Conservation (phyloP, 2,113 vertebrate genomes). For the Daboia siamensis region DNA sequence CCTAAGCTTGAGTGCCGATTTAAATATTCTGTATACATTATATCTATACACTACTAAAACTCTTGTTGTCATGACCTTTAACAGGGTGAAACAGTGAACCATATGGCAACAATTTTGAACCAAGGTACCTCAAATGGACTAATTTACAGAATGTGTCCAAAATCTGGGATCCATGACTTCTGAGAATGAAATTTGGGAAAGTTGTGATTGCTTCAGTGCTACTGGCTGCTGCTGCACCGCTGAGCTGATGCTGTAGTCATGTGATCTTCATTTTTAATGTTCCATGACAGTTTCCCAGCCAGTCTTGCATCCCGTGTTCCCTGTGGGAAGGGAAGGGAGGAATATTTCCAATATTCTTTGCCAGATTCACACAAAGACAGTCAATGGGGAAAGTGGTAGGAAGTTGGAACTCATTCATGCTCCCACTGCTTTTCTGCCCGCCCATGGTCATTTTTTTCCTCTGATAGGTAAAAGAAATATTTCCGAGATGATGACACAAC, state of each 20-base stretch:
- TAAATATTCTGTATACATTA: neutral
- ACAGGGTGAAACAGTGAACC: neutral
- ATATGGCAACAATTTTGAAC: neutral
- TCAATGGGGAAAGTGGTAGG: neutral
- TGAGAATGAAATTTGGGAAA: neutral
- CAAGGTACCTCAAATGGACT: neutral
- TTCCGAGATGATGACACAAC: neutral
- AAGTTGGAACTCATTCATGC: neutral
- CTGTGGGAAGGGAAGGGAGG: neutral
- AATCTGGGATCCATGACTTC: neutral
- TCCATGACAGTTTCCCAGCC: neutral
- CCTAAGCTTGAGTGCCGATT: neutral
- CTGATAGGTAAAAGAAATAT: neutral
- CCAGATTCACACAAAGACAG: neutral
- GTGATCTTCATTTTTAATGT: neutral
- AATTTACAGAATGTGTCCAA: neutral
- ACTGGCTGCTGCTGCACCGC: neutral
- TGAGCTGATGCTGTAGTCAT: neutral
- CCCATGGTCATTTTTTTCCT: neutral
- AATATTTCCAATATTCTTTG: neutral
- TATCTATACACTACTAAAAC: neutral
- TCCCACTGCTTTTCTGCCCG: neutral
- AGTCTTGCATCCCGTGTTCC: neutral
- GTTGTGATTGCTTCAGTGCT: neutral
- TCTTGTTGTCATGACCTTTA: neutral